phyloP scores from a whole-genome alignment of 1,140 invertebrate genomes.

The Manduca sexta region DNA sequence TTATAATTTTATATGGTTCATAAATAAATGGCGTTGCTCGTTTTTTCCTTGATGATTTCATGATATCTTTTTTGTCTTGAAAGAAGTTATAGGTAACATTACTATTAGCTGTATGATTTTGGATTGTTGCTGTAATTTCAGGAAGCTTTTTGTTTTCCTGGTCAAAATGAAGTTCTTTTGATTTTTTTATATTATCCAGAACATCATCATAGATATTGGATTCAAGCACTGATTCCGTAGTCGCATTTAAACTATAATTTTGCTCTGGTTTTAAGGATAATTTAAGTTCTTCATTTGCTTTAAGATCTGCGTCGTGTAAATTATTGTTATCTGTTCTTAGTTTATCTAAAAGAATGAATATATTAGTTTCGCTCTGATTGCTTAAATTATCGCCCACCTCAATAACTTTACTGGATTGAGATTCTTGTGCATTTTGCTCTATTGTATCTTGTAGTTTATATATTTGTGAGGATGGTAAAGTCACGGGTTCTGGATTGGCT shows the following conservation, averaged over 20 bases:
- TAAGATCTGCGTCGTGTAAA: conserved; percentile 10
- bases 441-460: conserved; percentile 22
- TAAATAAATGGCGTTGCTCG: conserved; percentile 59
- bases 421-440: conserved; percentile 8
- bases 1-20: conserved; percentile 68
- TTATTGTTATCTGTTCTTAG: conserved; percentile 17
- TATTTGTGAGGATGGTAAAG: conserved; percentile 21
- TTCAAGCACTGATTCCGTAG: conserved; percentile 9
- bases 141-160: neutral
- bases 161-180: conserved; percentile 1
- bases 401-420: conserved; percentile 13
- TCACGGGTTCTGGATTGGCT: conserved; percentile 49
- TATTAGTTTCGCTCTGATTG: conserved; percentile 14
- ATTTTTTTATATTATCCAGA: conserved; percentile 32
- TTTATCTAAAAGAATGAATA: conserved; percentile 27
- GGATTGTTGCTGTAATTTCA: neutral
- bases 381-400: conserved; percentile 7
- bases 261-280: neutral
- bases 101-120: neutral
- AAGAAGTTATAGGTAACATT: conserved; percentile 24
- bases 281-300: conserved; percentile 6
- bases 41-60: conserved; percentile 36
- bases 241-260: conserved; percentile 10
- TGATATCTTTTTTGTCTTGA: conserved; percentile 31
- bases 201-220: conserved; percentile 32